Conservation (phyloP, 2,113 vertebrate genomes). For the Furnarius figulus region DNA sequence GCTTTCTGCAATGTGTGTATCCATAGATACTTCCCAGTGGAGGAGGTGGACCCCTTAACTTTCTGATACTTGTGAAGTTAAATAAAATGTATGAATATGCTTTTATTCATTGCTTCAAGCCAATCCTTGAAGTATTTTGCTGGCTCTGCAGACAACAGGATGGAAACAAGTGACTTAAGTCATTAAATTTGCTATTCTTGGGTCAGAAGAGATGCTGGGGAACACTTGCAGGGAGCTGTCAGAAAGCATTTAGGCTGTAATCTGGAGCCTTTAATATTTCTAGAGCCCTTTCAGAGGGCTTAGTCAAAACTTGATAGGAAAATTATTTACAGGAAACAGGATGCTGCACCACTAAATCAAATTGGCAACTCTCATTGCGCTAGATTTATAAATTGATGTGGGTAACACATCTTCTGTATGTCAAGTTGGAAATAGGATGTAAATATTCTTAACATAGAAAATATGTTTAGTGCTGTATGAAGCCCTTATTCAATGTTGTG, state of each 20-base stretch:
- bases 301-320: background rate
- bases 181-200: background rate
- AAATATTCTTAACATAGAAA: background rate
- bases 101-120: background rate
- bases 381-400: background rate
- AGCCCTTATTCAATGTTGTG: background rate
- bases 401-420: background rate
- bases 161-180: background rate
- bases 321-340: background rate
- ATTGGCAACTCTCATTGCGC: background rate
- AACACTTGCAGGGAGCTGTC: background rate
- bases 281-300: background rate
- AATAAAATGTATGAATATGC: background rate
- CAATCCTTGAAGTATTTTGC: background rate
- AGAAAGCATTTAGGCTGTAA: background rate
- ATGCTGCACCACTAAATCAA: background rate
- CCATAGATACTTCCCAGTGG: conserved; percentile 12
- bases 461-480: background rate
- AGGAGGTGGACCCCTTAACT: conserved; percentile 7
- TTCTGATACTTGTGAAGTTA: background rate
- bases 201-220: background rate
- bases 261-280: background rate
- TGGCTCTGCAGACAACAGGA: background rate
- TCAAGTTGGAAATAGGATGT: background rate
- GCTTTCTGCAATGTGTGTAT: background rate